These are phyloP conservation scores for Electrona antarctica DNA, from an alignment of 2,113 vertebrate genomes.

Conservation along the genomic window DNA sequence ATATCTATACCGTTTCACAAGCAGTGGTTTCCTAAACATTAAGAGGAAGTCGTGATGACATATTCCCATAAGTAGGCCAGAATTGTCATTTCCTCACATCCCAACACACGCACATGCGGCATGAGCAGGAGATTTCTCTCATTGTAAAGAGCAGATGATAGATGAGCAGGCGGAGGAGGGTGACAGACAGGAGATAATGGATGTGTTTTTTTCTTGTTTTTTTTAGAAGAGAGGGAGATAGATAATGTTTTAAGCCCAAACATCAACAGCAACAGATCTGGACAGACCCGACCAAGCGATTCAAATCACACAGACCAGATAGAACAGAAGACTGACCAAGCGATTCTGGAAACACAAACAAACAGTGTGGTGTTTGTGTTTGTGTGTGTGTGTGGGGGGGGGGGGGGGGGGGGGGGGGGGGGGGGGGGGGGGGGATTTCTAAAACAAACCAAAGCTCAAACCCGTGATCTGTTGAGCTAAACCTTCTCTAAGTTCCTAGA, in stretches of 20 bases:
- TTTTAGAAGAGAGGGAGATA: background rate
- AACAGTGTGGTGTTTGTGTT: constrained; percentile 4
- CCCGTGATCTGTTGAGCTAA: constrained; percentile 19
- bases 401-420: constrained; percentile 20
- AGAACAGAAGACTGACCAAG: constrained; percentile 56
- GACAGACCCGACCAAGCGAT: background rate
- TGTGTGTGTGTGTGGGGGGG: background rate
- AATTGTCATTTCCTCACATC: background rate
- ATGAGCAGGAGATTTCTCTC: constrained; percentile 5
- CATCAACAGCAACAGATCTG: constrained; percentile 41
- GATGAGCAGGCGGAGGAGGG: constrained; percentile 47
- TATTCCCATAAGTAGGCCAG: background rate
- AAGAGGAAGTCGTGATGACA: background rate
- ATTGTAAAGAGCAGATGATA: constrained; percentile 27
- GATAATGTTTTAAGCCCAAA: constrained; percentile 55
- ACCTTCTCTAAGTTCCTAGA: constrained; percentile 44
- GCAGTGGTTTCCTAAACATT: background rate
- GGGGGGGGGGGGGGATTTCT: constrained; percentile 19
- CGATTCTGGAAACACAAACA: constrained; percentile 60
- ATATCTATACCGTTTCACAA: background rate
- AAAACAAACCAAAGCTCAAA: constrained; percentile 32
- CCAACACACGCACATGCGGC: background rate
- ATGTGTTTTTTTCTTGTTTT: constrained; percentile 26
- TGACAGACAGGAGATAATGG: constrained; percentile 58
- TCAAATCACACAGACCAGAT: constrained; percentile 3